Evolutionary conservation across 2,113 vertebrate genomes (phyloP).

Genomic region (Pagrus major): DNA sequence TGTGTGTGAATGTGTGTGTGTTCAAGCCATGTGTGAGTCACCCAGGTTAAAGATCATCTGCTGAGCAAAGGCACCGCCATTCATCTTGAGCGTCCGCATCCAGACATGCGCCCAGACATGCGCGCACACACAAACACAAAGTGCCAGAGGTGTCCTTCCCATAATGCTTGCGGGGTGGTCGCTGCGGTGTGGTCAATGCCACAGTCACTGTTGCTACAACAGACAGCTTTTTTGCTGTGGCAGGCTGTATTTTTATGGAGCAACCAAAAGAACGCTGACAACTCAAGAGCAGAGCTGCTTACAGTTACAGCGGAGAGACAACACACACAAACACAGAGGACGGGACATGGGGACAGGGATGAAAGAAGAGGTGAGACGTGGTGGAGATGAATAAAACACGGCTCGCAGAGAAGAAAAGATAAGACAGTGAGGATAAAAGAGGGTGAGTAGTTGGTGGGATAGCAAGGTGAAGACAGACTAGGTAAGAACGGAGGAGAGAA

Average conservation of each 20-base stretch:
- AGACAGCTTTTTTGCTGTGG: constrained; percentile 77
- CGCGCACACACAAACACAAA: constrained; percentile 39
- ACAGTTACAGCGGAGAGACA: constrained; percentile 71
- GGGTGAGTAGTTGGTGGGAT: constrained; percentile 31
- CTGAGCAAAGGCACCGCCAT: constrained; percentile 70
- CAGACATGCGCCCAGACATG: constrained; percentile 37
- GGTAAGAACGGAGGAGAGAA: constrained; percentile 21
- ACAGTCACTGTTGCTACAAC: constrained; percentile 75
- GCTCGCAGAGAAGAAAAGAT: constrained; percentile 20
- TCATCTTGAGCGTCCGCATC: constrained; percentile 52
- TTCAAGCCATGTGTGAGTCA: constrained; percentile 53
- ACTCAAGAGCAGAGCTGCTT: constrained; percentile 79
- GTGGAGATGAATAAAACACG: constrained; percentile 47
- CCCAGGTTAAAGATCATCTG: constrained; percentile 70
- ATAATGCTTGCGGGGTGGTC: constrained; percentile 62
- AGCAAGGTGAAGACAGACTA: constrained; percentile 48
- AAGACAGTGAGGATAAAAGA: constrained; percentile 29
- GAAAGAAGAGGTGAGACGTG: constrained; percentile 47
- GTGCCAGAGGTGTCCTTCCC: constrained; percentile 75
- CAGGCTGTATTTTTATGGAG: constrained; percentile 81
- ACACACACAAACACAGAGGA: constrained; percentile 52
- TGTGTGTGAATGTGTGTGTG: constrained; percentile 1
- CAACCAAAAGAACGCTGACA: constrained; percentile 79
- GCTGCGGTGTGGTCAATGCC: constrained; percentile 74
- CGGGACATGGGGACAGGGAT: constrained; percentile 29